Evolutionary conservation across 2,797 vertebrate species (phyloP).

Genomic region (Coracias cyanogaster): DNA sequence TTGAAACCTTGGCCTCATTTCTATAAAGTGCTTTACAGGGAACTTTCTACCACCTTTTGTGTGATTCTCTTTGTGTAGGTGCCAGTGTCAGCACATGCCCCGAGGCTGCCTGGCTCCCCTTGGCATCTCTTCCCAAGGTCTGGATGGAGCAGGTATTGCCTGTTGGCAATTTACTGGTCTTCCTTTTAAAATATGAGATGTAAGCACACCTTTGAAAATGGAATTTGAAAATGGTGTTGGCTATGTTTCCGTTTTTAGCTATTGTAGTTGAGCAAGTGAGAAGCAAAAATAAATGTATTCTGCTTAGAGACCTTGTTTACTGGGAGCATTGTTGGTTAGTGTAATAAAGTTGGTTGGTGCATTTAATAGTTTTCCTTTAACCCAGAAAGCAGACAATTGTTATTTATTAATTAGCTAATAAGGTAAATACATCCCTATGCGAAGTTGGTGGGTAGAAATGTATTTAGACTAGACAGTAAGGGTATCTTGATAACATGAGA

Average conservation of each 20-base stretch:
- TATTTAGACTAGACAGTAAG: neutral
- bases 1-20: neutral
- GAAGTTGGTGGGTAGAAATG: neutral
- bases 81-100: neutral
- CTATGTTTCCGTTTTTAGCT: neutral
- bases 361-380: neutral
- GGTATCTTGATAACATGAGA: neutral
- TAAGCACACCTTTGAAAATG: neutral
- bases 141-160: neutral
- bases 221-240: neutral
- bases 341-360: neutral
- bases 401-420: neutral
- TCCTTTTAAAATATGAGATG: neutral
- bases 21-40: neutral
- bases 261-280: neutral
- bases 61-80: neutral
- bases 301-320: neutral
- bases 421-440: neutral
- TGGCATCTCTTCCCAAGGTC: neutral
- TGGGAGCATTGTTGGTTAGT: neutral
- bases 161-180: neutral
- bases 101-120: accelerated
- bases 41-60: neutral
- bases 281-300: neutral
- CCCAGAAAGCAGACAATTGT: neutral